Evolutionary conservation across 2,797 vertebrate species (phyloP).

Genomic region (Xiphorhynchus erythropygius): DNA sequence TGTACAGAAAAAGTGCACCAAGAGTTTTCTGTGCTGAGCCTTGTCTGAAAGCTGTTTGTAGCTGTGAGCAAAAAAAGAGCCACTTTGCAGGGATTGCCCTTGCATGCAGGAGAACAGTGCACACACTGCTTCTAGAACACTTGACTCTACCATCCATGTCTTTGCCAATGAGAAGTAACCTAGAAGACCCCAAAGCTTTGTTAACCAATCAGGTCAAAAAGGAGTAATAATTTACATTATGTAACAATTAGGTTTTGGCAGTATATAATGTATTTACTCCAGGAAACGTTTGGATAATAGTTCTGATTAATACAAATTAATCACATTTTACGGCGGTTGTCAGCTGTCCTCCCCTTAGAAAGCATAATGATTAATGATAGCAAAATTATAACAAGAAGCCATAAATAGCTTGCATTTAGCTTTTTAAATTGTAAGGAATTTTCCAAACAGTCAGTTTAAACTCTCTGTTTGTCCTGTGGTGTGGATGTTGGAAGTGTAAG

Average conservation of each 20-base stretch:
- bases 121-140: neutral
- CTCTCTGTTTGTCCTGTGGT: neutral
- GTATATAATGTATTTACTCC: neutral
- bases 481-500: neutral
- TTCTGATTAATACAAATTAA: slow-evolving; percentile 7
- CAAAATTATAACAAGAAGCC: slow-evolving; percentile 3
- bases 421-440: slow-evolving; percentile 8
- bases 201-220: neutral
- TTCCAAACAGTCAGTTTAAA: slow-evolving; percentile 16
- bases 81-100: neutral
- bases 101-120: neutral
- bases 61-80: neutral
- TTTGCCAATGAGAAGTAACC: neutral
- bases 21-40: neutral
- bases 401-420: neutral
- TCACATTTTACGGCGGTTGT: neutral
- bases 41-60: neutral
- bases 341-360: slow-evolving; percentile 28
- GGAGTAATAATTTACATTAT: neutral
- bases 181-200: neutral
- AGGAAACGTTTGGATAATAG: neutral
- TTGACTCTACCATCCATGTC: neutral
- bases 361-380: neutral
- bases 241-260: neutral
- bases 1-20: neutral